Base-by-base conservation (phyloP, 2,888 invertebrate genomes). In the Willowsia nigromaculata region DNA sequence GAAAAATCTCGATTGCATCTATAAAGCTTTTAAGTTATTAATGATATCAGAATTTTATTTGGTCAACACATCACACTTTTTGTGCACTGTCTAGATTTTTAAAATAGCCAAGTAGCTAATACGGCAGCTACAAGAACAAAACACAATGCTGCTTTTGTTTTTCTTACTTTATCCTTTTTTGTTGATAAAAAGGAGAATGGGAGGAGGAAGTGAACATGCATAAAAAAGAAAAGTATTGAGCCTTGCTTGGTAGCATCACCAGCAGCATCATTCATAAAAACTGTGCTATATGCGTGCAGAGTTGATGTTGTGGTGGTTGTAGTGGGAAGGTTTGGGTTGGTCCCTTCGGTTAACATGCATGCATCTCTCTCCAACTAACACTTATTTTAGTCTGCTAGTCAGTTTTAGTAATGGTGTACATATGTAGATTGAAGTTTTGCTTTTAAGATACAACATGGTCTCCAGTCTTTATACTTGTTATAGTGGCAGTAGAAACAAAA, bases 111-210 rank as follows among this genome's bases (percentile, higher is more conserved):
- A n/a, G n/a, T n/a, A n/a, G n/a, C n/a, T n/a, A n/a, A n/a, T n/a
- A n/a, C n/a, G n/a, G n/a, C 37, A 37, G 4, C 37, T 37, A 6
- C 9, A 37, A 9, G 5, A 4, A 37, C 43, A 43, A 6, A 13
- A 6, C 13, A 43, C 43, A 33, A 25, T 80, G 30, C 15, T 76
- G 56, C 22, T 88, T 62, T 30, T 65, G 56, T 71, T 71, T 80
- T 89, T 47, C 47, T 62, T 82, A 40, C 59, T 74, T 80, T 78
- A 53, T 62, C 74, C 76, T 13, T 82, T 89, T 85, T 59, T 59
- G 74, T 84, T 82, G 33, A 37, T 53, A 76, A 86, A 86, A 80
- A 80, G 50, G 30, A 84, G 68, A 62, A 68, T 81, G 86, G 80
- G 71, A 80, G 85, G 80, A 81, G 86, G 56, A 68, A 80, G 71